Evolutionary conservation across 1,140 invertebrate genomes (phyloP).

Genomic region (Euborellia annulipes): DNA sequence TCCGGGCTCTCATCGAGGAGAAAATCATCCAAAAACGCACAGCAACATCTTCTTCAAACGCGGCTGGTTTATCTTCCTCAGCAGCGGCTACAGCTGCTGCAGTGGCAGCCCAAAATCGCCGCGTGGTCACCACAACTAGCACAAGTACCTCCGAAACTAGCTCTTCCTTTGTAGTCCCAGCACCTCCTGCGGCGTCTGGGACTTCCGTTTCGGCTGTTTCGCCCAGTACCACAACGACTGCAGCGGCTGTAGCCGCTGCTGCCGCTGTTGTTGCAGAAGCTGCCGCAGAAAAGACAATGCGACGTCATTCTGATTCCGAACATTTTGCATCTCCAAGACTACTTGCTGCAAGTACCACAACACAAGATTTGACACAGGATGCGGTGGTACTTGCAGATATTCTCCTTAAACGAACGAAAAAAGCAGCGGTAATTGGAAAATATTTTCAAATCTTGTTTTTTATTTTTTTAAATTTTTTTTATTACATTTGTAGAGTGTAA

Average conservation of each 20-base stretch:
- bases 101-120: constrained; percentile 23
- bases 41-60: constrained; percentile 22
- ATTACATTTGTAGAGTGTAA: constrained; percentile 38
- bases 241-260: constrained; percentile 2
- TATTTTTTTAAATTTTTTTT: background rate
- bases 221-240: background rate
- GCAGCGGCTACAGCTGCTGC: constrained; percentile 16
- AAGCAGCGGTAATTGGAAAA: no score
- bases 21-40: constrained; percentile 74
- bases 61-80: constrained; percentile 9
- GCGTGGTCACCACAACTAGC: constrained; percentile 37
- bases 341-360: no score
- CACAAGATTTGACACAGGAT: background rate
- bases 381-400: constrained; percentile 9
- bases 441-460: no score
- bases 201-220: background rate
- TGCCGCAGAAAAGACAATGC: constrained; percentile 30
- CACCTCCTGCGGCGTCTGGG: constrained; percentile 32
- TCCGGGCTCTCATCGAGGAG: constrained; percentile 75
- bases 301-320: constrained; percentile 45
- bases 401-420: constrained; percentile 1
- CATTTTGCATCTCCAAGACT: constrained; percentile 36
- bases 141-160: constrained; percentile 1
- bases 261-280: background rate
- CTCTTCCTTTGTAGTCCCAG: constrained; percentile 34